A percentile compares a stretch with the other conserved stretches of the same genome.
Conservation (phyloP, 2,797 vertebrate species). For the Enoplosus armatus region DNA sequence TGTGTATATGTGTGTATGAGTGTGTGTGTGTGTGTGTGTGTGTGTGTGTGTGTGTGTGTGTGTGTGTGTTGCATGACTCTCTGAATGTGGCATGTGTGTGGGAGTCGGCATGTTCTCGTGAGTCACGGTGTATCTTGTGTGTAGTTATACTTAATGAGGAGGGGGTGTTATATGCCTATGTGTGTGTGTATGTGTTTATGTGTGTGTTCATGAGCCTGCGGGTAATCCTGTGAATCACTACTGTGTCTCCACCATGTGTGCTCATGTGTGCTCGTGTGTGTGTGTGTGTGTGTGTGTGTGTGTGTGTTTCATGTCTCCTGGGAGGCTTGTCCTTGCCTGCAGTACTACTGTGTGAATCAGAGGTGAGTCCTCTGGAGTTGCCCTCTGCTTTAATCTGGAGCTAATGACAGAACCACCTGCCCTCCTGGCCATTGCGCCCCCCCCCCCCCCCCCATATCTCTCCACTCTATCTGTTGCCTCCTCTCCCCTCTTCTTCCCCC, state of each 20-base stretch:
- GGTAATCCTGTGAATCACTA: conserved; percentile 76
- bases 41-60: conserved; percentile 7
- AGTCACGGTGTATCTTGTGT: conserved; percentile 67
- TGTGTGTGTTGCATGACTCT: conserved; percentile 34
- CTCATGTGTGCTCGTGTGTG: conserved; percentile 6
- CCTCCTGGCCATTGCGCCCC: conserved; percentile 43
- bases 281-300: conserved; percentile 30
- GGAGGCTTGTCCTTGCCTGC: conserved; percentile 81
- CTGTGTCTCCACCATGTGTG: conserved; percentile 50
- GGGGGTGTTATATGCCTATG: conserved; percentile 50
- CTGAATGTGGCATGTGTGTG: conserved; percentile 60
- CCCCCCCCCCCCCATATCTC: conserved; percentile 10
- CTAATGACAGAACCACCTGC: conserved; percentile 82
- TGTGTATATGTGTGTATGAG: no score
- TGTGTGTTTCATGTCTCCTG: conserved; percentile 66
- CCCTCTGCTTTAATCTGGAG: conserved; percentile 81
- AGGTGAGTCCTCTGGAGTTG: conserved; percentile 79
- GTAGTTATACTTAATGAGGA: conserved; percentile 64
- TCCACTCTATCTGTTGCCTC: conserved; percentile 27
- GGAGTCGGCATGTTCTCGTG: conserved; percentile 62
- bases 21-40: conserved; percentile 13
- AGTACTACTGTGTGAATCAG: conserved; percentile 80
- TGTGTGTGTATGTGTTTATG: conserved; percentile 23
- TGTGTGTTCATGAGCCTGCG: conserved; percentile 61
- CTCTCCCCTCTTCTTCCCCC: not conserved